Evolutionary conservation across 1,140 invertebrate genomes (phyloP).

Genomic region (Hylyphantes graminicola): DNA sequence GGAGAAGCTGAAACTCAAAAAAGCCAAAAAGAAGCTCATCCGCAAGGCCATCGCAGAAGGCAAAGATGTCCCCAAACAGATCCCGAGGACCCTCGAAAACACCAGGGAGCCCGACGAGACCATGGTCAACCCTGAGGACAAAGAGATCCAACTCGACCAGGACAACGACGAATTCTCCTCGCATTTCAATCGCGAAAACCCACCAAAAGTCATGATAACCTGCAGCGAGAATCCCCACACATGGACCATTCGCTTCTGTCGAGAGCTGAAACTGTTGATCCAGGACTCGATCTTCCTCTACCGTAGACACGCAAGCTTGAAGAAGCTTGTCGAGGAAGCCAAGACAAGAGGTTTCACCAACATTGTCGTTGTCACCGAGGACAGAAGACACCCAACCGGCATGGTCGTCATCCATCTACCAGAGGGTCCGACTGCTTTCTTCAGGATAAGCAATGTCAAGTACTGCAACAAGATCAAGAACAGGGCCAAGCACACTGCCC

Average conservation of each 20-base stretch:
- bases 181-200: conserved; percentile 86
- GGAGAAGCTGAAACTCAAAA: conserved; percentile 66
- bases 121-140: conserved; percentile 81
- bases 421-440: conserved; percentile 94
- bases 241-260: conserved; percentile 90
- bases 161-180: conserved; percentile 87
- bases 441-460: conserved; percentile 71
- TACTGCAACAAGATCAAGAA: conserved; percentile 65
- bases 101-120: conserved; percentile 93
- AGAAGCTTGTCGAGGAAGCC: conserved; percentile 89
- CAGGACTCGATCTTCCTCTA: conserved; percentile 87
- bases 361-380: conserved; percentile 93
- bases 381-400: conserved; percentile 88
- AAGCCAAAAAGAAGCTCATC: conserved; percentile 22
- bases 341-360: conserved; percentile 85
- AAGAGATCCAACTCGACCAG: conserved; percentile 81
- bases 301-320: conserved; percentile 86
- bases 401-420: conserved; percentile 93
- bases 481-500: conserved; percentile 75
- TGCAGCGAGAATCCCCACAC: conserved; percentile 90
- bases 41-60: conserved; percentile 29
- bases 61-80: conserved; percentile 74
- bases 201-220: conserved; percentile 95
- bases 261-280: conserved; percentile 89
- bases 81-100: conserved; percentile 93